These are phyloP conservation scores for Encarsia formosa DNA, from an alignment of 2,888 invertebrate genomes.

Conservation along the genomic window DNA sequence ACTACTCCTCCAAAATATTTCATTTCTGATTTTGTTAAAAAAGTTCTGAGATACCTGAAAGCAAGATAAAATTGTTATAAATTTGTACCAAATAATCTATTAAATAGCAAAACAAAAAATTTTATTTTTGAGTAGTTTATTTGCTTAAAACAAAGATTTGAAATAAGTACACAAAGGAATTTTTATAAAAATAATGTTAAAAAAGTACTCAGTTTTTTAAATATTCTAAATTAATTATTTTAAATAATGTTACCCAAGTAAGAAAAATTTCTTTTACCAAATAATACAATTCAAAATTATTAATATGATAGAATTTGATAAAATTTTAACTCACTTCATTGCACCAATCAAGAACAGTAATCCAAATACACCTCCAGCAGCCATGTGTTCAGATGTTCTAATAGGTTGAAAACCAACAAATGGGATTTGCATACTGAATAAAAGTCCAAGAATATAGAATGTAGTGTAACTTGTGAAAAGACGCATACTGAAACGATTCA, in stretches of 20 bases:
- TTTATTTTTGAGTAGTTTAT: no score
- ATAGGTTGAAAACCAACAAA: conserved; percentile 98
- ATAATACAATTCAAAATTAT: no score
- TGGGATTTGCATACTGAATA: conserved; percentile 96
- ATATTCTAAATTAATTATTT: no score
- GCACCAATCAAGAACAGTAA: conserved; percentile 84
- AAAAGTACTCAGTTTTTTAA: no score
- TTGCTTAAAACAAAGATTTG: no score
- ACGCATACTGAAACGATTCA: conserved; percentile 91
- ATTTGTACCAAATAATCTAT: no score
- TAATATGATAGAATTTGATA: no score
- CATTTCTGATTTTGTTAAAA: conserved; percentile 85
- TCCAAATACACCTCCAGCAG: conserved; percentile 93
- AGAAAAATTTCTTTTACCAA: no score
- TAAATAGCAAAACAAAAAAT: no score
- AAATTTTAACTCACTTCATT: conserved; percentile 62
- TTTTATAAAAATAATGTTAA: no score
- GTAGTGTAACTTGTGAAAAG: conserved; percentile 93
- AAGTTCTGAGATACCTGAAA: conserved; percentile 70
- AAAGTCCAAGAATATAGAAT: conserved; percentile 92
- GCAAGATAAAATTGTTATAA: conserved; percentile 5
- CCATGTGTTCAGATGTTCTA: conserved; percentile 99
- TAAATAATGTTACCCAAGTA: no score
- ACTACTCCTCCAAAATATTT: conserved; percentile 76
- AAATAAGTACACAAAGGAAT: no score